A percentile compares a stretch with the other conserved stretches of the same genome.
Evolutionary conservation across 2,113 vertebrate genomes (phyloP).

Genomic region (Scophthalmus maximus): DNA sequence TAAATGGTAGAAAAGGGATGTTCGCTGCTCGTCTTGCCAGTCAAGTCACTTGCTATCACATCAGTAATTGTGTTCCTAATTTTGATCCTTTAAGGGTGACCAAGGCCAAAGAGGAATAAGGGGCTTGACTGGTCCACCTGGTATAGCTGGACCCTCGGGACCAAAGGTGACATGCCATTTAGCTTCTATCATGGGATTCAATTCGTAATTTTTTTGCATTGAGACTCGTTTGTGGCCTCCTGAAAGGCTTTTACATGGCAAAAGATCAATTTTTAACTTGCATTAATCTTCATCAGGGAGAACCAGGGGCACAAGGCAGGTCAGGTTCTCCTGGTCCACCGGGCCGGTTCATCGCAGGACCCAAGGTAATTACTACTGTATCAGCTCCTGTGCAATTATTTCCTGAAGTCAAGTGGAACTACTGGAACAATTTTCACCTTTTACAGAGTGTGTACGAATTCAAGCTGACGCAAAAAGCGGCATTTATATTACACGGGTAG

Average conservation of each 20-base stretch:
- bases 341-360: slow-evolving; percentile 86
- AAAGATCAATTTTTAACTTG: slow-evolving; percentile 2
- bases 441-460: too few relatives aligned
- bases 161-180: slow-evolving; percentile 82
- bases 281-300: slow-evolving; percentile 80
- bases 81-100: slow-evolving; percentile 83
- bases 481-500: too few relatives aligned
- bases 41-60: background rate
- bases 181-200: background rate
- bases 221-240: too few relatives aligned
- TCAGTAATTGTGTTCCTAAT: slow-evolving; percentile 26
- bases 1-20: slow-evolving; percentile 44
- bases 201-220: background rate
- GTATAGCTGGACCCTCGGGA: slow-evolving; percentile 86
- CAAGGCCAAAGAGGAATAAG: slow-evolving; percentile 90
- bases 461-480: too few relatives aligned
- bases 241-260: too few relatives aligned
- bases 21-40: background rate
- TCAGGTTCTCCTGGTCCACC: slow-evolving; percentile 85
- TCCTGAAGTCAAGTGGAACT: too few relatives aligned
- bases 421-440: too few relatives aligned
- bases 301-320: slow-evolving; percentile 86
- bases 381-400: too few relatives aligned
- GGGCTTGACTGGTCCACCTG: slow-evolving; percentile 87
- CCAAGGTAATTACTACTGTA: slow-evolving; percentile 85